Evolutionary conservation across 1,140 invertebrate species (phyloP), one percentile per base, ranked within the genome.

Genomic region (Nautilus pompilius): DNA sequence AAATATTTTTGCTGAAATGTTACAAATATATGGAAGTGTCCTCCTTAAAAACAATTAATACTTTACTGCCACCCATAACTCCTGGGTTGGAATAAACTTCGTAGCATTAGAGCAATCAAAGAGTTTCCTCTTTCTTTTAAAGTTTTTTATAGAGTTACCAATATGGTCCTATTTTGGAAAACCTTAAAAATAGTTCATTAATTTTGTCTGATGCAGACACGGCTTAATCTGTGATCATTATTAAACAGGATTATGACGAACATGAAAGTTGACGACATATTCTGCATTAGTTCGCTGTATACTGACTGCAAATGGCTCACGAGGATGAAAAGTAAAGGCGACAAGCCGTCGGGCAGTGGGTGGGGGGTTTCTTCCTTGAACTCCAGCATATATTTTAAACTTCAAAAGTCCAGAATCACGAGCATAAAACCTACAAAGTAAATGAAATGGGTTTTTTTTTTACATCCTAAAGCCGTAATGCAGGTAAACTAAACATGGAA

Each of bases 301-400:
- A 73, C 93, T 97, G 59, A 98, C 94, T 8, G 93, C 91, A 82
- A 98, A 96, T 8, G 96, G 96, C 84, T 98, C 94, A 34, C 89
- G 92, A 0, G 95, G 96, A 84, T 98, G 96, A 82, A 96, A 98
- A n/a, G 93, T 96, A 80, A 97, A 98, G 8, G 95, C 94, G n/a
- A 97, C 95, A 1, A 98, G 85, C 68, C 93, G 81, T 70, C 92
- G 85, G 10, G 89, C 88, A 59, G 85, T 83, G 60, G 85, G 84
- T 33, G 79, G 78, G 10, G 86, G 86, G 80, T 67, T 86, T 82
- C 81, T 86, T 85, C 53, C 86, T 86, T 64, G 87, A 75, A 77
- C 67, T 62, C 94, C 90, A 20, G 92, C 90, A 82, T 94, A 89
- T 76, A 97, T 90, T 81, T 90, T 87, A 82, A 93, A 94, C 80